phyloP scores from a whole-genome alignment of 2,888 invertebrate species.

The Thymelicus acteon region DNA sequence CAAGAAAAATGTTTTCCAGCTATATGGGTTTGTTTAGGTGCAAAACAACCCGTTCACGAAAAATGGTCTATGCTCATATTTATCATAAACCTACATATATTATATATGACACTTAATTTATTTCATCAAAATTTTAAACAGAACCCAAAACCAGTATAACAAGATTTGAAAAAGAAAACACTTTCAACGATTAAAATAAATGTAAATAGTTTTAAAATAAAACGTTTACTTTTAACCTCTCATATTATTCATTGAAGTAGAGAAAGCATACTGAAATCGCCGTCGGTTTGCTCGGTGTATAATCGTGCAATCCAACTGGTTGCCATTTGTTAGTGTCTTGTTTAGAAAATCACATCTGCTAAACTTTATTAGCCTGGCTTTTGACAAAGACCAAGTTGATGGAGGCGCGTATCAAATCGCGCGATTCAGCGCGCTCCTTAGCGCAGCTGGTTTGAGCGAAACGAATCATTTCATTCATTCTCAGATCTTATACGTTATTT shows the following conservation, averaged over 20 bases:
- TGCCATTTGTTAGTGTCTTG: constrained; percentile 81
- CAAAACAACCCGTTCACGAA: no score
- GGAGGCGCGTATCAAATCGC: constrained; percentile 83
- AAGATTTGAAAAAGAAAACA: no score
- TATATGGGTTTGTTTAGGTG: no score
- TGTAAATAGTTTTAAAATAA: constrained; percentile 8
- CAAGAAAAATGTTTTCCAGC: no score
- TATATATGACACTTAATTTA: no score
- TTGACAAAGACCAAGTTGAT: constrained; percentile 79
- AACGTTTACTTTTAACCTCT: constrained; percentile 21
- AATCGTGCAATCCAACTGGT: constrained; percentile 48
- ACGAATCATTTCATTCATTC: constrained; percentile 81
- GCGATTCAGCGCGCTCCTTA: constrained; percentile 78
- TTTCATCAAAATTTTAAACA: no score
- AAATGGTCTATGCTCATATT: no score
- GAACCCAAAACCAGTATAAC: no score
- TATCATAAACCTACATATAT: no score
- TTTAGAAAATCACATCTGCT: constrained; percentile 83
- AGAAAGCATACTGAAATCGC: constrained; percentile 29
- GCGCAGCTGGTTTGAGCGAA: constrained; percentile 79
- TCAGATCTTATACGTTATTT: constrained; percentile 73
- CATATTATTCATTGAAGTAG: constrained; percentile 33
- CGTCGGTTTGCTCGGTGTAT: constrained; percentile 14
- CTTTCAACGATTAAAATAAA: neutral
- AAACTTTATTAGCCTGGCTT: constrained; percentile 79